Conservation (phyloP, 2,113 vertebrate genomes). For the western clawed frog (Xenopus tropicalis) region DNA sequence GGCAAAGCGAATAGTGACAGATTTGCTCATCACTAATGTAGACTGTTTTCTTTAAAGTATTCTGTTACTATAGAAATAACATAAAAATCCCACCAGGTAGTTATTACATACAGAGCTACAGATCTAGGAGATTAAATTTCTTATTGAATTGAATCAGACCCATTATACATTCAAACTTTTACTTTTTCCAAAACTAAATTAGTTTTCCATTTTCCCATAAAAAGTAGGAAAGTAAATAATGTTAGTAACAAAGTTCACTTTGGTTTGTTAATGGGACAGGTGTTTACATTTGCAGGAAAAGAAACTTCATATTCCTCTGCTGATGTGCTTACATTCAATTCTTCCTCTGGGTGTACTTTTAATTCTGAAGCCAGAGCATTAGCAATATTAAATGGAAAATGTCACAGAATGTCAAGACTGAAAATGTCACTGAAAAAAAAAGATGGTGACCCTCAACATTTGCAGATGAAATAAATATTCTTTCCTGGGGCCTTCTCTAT, state of each 20-base stretch:
- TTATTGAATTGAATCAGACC: too few species aligned
- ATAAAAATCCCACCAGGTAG: too few species aligned
- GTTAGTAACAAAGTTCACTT: neutral
- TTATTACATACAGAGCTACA: too few species aligned
- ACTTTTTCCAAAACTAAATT: too few species aligned
- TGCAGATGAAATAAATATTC: constrained; percentile 74
- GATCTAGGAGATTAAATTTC: too few species aligned
- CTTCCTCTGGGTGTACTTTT: constrained; percentile 73
- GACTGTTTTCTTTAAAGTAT: too few species aligned
- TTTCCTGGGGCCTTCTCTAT: constrained; percentile 57
- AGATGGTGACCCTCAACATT: constrained; percentile 59
- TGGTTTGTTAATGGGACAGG: constrained; percentile 39
- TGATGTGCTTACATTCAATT: constrained; percentile 58
- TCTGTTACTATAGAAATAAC: too few species aligned
- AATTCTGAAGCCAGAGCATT: constrained; percentile 73
- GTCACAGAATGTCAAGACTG: constrained; percentile 81
- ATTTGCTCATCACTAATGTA: too few species aligned
- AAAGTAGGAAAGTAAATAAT: neutral
- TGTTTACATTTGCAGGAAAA: constrained; percentile 50
- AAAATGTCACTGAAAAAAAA: constrained; percentile 70
- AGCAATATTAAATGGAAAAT: constrained; percentile 84
- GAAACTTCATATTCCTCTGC: constrained; percentile 51
- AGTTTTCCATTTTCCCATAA: too few species aligned
- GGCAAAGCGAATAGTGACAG: too few species aligned
- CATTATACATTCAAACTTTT: too few species aligned